phyloP scores from a whole-genome alignment of 2,113 vertebrate genomes.

The Mellivora capensis region DNA sequence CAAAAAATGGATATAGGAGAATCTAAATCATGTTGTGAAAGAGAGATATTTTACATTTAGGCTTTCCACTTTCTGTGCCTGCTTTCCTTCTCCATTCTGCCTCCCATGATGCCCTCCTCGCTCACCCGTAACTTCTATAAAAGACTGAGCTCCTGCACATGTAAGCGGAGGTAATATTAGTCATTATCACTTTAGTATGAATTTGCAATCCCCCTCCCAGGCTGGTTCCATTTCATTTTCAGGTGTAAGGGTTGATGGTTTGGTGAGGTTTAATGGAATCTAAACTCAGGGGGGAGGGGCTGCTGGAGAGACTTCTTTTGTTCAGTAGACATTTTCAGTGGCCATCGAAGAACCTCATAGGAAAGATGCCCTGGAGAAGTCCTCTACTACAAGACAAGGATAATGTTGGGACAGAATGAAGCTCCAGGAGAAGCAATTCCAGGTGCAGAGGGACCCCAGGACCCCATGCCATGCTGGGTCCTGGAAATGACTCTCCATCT shows the following conservation, averaged over 20 bases:
- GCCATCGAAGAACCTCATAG: background rate
- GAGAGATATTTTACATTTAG: background rate
- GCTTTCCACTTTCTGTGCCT: background rate
- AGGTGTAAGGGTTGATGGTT: background rate
- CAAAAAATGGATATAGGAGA: rapidly evolving
- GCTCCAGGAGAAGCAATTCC: background rate
- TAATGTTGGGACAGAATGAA: background rate
- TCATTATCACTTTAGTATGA: background rate
- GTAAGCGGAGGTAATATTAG: too few species aligned
- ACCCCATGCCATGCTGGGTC: background rate
- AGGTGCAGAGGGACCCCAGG: background rate
- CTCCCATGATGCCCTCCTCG: background rate
- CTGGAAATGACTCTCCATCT: background rate
- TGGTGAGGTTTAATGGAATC: background rate
- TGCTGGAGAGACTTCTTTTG: too few species aligned
- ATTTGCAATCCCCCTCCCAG: background rate
- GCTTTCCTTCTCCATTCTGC: background rate
- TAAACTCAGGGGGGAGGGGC: too few species aligned
- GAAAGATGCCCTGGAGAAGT: background rate
- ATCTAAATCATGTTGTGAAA: background rate
- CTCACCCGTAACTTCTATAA: background rate
- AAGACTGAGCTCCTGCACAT: background rate
- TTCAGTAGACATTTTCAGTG: background rate
- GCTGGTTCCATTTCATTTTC: background rate
- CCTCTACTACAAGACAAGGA: background rate